Percentiles rank a stretch among this genome's conserved stretches.
These are phyloP conservation scores for Limanda limanda DNA, from an alignment of 2,113 vertebrate species.

Conservation along the genomic window DNA sequence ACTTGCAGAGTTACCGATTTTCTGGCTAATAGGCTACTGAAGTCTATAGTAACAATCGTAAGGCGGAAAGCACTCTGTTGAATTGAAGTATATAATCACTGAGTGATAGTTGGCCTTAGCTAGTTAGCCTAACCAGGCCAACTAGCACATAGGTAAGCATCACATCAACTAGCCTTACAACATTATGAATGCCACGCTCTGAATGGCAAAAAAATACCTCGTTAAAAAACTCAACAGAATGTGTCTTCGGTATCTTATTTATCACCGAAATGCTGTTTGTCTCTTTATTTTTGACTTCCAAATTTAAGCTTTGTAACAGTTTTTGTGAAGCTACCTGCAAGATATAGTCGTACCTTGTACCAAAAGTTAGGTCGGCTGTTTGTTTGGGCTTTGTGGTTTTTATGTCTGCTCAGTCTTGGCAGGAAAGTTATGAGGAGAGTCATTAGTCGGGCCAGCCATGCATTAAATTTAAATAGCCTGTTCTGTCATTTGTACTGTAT, in stretches of 20 bases:
- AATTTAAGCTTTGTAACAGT: background rate
- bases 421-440: slow-evolving; percentile 23
- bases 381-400: slow-evolving; percentile 18
- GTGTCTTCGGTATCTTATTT: background rate
- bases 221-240: too few relatives aligned
- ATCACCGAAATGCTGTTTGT: background rate
- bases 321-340: slow-evolving; percentile 19
- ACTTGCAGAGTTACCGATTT: background rate
- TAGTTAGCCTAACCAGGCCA: too few relatives aligned
- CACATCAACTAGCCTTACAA: background rate
- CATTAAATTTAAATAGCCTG: background rate
- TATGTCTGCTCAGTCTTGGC: slow-evolving; percentile 22
- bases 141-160: background rate
- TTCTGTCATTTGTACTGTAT: background rate
- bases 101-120: too few relatives aligned
- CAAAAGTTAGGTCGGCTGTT: background rate
- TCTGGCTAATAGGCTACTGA: background rate
- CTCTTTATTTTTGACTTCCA: slow-evolving; percentile 3
- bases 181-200: background rate
- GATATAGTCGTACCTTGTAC: background rate
- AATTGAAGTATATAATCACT: too few relatives aligned
- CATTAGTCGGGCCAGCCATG: slow-evolving; percentile 21
- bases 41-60: background rate
- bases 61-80: too few relatives aligned
- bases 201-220: background rate